phyloP scores from a whole-genome alignment of 2,113 vertebrate species.

The Etheostoma spectabile region DNA sequence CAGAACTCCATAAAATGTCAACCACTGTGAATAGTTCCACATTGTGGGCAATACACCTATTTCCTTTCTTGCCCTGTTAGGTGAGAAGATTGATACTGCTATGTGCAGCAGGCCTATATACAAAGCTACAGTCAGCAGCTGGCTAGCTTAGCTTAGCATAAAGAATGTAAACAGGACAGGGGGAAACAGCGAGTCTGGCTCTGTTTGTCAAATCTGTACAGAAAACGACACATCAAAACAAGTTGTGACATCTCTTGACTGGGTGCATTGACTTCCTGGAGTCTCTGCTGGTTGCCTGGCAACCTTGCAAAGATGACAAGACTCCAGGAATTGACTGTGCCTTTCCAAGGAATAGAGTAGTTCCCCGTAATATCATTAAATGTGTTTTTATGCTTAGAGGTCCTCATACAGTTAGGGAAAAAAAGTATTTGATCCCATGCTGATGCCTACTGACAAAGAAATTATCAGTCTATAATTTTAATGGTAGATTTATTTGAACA shows the following conservation, averaged over 20 bases:
- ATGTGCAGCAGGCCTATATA: background rate
- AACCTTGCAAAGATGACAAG: too few relatives aligned
- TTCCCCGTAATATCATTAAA: background rate
- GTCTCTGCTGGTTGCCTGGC: too few relatives aligned
- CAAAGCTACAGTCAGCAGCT: background rate
- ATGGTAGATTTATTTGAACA: too few relatives aligned
- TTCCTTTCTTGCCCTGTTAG: background rate
- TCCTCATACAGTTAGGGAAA: too few relatives aligned
- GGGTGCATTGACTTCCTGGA: background rate
- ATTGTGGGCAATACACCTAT: background rate
- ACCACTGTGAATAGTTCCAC: background rate
- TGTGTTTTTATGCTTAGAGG: background rate
- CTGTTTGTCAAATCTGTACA: background rate
- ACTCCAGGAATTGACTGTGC: background rate
- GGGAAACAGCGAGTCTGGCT: background rate
- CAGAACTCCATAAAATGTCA: constrained; percentile 32
- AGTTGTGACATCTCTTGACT: background rate
- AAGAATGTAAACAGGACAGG: background rate
- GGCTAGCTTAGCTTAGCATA: background rate
- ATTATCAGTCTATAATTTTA: too few relatives aligned
- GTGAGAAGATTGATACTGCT: background rate
- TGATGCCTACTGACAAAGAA: too few relatives aligned
- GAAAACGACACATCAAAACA: background rate
- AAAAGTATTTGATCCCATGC: too few relatives aligned
- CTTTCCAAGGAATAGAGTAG: background rate